Base-by-base conservation (phyloP, 1,140 invertebrate species). In the Mylabris phalerata region DNA sequence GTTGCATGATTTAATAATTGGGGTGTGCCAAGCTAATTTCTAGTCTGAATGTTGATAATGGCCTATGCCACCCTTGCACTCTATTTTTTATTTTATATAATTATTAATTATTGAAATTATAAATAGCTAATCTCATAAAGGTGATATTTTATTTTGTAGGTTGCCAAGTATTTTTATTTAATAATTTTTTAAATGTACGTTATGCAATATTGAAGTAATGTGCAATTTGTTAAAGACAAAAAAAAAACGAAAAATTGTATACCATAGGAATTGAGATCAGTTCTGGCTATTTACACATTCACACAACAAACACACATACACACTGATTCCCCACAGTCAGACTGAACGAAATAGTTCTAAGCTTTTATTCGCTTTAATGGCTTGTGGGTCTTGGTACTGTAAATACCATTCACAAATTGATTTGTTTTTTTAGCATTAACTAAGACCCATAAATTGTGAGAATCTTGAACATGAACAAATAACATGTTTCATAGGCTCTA, bases 11-110 rank as follows among this genome's bases (percentile, higher is more conserved):
- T 9, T 4, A 42, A 42, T 46, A 47, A 47, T 47, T 47, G 43
- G 43, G 61, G 63, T 56, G 63, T 65, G 63, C 63, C 63, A 65
- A 65, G 62, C 57, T 58, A 62, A 60, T 67, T 60, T 68, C 64
- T 66, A 66, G 66, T 68, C 64, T 66, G 58, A 50, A 49, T 59
- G 49, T 54, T 44, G 55, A 63, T 32, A 32, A 32, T 60, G 55
- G 55, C 54, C 59, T 57, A 60, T 47, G 46, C 54, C 48, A 57
- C 51, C 50, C 57, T 32, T 55, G 46, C 57, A 62, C 48, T 43
- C 46, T 24, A 51, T 51, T 55, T 26, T 54, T 43, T 46, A 26
- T 48, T 63, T 38, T n/a, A 55, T 55, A 32, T 11, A 42, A 42
- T 42, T 7, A 42, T 42, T 42, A 42, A 40, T 40, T 40, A 40